Evolutionary conservation across 2,888 invertebrate genomes (phyloP).

Genomic region (Odiellus spinosus): DNA sequence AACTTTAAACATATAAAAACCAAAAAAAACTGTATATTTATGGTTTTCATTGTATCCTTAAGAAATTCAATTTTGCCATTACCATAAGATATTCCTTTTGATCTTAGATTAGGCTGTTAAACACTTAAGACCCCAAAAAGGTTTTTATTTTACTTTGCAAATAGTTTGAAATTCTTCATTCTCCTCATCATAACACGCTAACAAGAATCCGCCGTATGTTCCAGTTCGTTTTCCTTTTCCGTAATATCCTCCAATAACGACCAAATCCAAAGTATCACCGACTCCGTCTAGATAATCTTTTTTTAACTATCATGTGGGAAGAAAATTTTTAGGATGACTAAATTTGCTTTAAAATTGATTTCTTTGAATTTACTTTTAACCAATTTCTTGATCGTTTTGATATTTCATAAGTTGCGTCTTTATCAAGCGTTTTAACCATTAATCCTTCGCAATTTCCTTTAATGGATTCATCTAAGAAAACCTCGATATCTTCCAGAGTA

Average conservation of each 20-base stretch:
- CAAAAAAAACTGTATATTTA: no score
- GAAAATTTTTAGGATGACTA: neutral
- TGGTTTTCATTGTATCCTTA: no score
- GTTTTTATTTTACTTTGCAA: constrained; percentile 75
- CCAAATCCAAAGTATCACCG: constrained; percentile 89
- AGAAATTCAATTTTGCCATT: no score
- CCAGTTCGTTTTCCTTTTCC: constrained; percentile 90
- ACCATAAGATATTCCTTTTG: no score
- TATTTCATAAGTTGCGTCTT: constrained; percentile 88
- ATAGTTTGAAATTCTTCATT: constrained; percentile 83
- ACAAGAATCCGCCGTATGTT: constrained; percentile 80
- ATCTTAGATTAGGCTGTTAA: no score
- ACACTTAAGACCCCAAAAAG: no score
- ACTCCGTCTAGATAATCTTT: constrained; percentile 94
- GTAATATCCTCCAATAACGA: constrained; percentile 83
- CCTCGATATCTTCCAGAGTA: constrained; percentile 77
- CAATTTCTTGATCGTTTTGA: constrained; percentile 86
- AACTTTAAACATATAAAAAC: no score
- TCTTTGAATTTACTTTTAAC: constrained; percentile 48
- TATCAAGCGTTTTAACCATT: constrained; percentile 88
- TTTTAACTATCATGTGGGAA: constrained; percentile 50
- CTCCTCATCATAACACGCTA: constrained; percentile 79
- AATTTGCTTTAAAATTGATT: neutral
- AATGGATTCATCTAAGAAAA: constrained; percentile 83
- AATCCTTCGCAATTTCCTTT: constrained; percentile 95